phyloP scores from a whole-genome alignment of 2,797 vertebrate genomes.

The Chromobotia macracanthus region DNA sequence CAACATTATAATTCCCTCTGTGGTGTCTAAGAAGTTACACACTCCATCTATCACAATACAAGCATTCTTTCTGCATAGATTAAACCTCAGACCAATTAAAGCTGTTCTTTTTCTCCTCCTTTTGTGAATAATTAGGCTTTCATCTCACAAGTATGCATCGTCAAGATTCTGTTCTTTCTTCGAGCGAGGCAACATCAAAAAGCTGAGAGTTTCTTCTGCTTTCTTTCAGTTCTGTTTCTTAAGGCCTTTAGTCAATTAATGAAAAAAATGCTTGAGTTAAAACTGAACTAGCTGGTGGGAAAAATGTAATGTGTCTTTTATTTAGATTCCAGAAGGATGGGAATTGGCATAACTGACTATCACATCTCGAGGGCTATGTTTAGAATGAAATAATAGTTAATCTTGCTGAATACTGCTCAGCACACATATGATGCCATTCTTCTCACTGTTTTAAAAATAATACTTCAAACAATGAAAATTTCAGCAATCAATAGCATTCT shows the following conservation, averaged over 20 bases:
- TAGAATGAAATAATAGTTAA: neutral
- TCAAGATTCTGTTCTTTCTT: conserved; percentile 92
- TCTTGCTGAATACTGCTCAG: neutral
- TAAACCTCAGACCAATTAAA: conserved; percentile 95
- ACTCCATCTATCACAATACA: conserved; percentile 95
- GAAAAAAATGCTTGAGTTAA: conserved; percentile 83
- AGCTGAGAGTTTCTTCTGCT: conserved; percentile 73
- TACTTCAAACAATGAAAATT: neutral
- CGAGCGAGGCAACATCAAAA: conserved; percentile 86
- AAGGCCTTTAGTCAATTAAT: conserved; percentile 93
- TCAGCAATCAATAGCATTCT: neutral
- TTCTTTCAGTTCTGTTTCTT: conserved; percentile 89
- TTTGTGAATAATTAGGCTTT: conserved; percentile 99
- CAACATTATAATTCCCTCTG: conserved; percentile 84
- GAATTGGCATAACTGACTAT: neutral
- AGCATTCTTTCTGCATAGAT: conserved; percentile 90
- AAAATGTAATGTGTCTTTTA: conserved; percentile 20
- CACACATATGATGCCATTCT: neutral
- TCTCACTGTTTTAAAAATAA: neutral
- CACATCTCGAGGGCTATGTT: neutral
- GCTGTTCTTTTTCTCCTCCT: conserved; percentile 90
- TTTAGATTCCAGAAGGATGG: conserved; percentile 17
- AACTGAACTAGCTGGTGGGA: conserved; percentile 72
- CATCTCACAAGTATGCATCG: conserved; percentile 97
- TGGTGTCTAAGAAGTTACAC: conserved; percentile 89